These are phyloP conservation scores for Dendronephthya gigantea DNA, from an alignment of 64 coral and sea anemone species.

Conservation along the genomic window DNA sequence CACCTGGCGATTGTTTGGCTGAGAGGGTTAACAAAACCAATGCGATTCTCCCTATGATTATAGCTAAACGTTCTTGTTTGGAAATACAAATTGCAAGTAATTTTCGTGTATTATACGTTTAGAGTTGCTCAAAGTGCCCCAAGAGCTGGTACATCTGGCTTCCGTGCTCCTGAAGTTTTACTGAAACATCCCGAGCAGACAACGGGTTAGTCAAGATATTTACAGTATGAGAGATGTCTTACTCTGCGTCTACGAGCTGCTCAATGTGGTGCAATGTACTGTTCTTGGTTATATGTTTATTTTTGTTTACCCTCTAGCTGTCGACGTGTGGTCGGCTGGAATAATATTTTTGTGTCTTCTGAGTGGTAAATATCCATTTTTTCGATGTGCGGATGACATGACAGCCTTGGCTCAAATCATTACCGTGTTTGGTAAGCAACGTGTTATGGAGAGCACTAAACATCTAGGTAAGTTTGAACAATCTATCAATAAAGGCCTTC, in stretches of 20 bases:
- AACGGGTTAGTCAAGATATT: slow-evolving; percentile 24
- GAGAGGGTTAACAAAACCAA: no score
- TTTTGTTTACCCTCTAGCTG: background rate
- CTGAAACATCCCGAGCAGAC: slow-evolving; percentile 83
- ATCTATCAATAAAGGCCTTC: no score
- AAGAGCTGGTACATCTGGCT: slow-evolving; percentile 86
- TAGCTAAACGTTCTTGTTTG: no score
- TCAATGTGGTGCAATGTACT: no score
- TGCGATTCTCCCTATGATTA: no score
- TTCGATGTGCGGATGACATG: slow-evolving; percentile 83
- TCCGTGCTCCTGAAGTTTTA: slow-evolving; percentile 90
- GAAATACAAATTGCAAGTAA: background rate
- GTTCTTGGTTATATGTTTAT: no score
- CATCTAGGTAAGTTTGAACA: slow-evolving; percentile 45
- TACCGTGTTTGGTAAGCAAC: slow-evolving; percentile 63
- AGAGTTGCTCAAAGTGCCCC: slow-evolving; percentile 86
- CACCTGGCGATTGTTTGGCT: no score
- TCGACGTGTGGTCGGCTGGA: slow-evolving; percentile 93
- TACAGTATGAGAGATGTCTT: no score
- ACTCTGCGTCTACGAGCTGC: background rate
- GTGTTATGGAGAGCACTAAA: slow-evolving; percentile 48
- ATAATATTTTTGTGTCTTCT: slow-evolving; percentile 76
- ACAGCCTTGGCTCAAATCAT: slow-evolving; percentile 86
- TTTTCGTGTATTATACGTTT: background rate
- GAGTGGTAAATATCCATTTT: slow-evolving; percentile 93